Evolutionary conservation across 2,888 invertebrate genomes (phyloP), one percentile per base, ranked within the genome.

Genomic region (Carcina quercana): DNA sequence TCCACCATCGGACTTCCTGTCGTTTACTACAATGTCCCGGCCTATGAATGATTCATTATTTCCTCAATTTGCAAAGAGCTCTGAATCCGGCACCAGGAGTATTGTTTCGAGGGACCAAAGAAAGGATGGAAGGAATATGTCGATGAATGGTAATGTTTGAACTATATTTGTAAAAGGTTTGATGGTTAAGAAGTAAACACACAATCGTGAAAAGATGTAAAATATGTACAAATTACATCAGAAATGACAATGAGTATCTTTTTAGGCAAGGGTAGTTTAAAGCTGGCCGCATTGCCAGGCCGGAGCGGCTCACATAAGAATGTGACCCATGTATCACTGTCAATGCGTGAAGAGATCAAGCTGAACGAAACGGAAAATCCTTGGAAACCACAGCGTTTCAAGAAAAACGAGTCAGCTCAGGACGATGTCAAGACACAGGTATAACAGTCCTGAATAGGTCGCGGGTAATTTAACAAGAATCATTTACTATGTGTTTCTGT

Each of bases 301-400:
- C 59, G 62, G 17, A 67, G 66, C 36, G 59, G 55, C 72, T 49
- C 73, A 59, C 56, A 83, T 35, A 88, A 87, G n/a, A 86, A 85
- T 33, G 83, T 88, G 42, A 89, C 91, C 40, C 89, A 89, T 54
- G 82, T 93, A 1, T 89, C 91, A 10, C 74, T 93, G 30, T 90
- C 91, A 0, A 67, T 93, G 6, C 86, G 89, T 30, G 91, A 92
- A 53, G 94, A 95, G 53, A 93, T 95, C 0, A 93, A 95, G 65
- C 79, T 97, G 2, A 92, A 93, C 56, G 92, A 93, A 64, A 87
- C 91, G 21, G 93, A 95, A 55, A 95, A 96, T 63, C 96, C 97
- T 0, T 97, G 97, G 97, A 92, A 91, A 53, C 96, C 97, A 2
- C 79, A 88, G 33, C 74, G 89, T 42, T 86, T 83, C 44, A 70